Base-by-base conservation (phyloP, 1,140 invertebrate species). In the Bombus breviceps region DNA sequence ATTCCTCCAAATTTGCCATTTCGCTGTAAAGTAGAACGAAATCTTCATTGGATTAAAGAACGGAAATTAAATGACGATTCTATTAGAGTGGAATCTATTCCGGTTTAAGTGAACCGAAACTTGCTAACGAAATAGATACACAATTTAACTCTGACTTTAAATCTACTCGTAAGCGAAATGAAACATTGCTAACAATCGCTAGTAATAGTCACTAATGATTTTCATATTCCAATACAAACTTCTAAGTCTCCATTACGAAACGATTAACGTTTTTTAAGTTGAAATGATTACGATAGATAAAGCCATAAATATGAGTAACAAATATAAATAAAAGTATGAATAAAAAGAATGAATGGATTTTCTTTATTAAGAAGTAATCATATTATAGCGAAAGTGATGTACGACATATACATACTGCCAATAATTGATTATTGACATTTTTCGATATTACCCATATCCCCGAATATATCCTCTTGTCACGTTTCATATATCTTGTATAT, bases 71-170 rank as follows among this genome's bases (percentile, higher is more conserved):
- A 41, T 72, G 22, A 47, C 34, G 28, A 8, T 59, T 15, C 43
- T 68, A 72, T 81, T 72, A 81, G 22, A 73, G 43, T n/a, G 12
- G 62, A 62, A 81, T 81, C 62, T 81, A 73, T 81, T 74, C 32
- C 22, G 13, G 28, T 41, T 74, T 81, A 62, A 81, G 32, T 28
- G 71, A 62, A 37, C 22, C 10, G 13, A 18, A 43, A 74, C 34
- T 62, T n/a, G 22, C 12, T 34, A 4, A 39, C 22, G 5, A 18
- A 59, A 39, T 74, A 74, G 34, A 81, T 81, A 74, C 12, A n/a
- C 18, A 81, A 28, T 62, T 39, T 74, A 32, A 34, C 37, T 32
- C 39, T 53, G 53, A 13, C 32, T 74, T 81, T 34, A 81, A 74
- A 39, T 62, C n/a, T 12, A 25, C 53, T 73, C 2, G 10, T 74